A percentile compares a stretch with the other conserved stretches of the same genome.
phyloP scores from a whole-genome alignment of 2,888 invertebrate species.

The Oscheius sp. region DNA sequence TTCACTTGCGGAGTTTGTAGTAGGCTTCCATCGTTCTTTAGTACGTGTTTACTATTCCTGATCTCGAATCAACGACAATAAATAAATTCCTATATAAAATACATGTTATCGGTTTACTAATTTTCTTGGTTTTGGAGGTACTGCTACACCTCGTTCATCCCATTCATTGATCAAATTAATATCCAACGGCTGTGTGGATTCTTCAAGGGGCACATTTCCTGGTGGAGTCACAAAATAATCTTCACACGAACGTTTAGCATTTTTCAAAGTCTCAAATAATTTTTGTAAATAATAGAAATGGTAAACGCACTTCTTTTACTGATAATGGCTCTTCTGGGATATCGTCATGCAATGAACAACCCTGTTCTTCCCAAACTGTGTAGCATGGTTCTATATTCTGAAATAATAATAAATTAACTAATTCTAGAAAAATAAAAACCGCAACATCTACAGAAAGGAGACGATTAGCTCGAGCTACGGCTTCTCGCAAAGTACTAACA shows the following conservation, averaged over 20 bases:
- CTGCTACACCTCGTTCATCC: slow-evolving; percentile 45
- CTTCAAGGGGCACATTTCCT: slow-evolving; percentile 57
- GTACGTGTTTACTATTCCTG: slow-evolving; percentile 17
- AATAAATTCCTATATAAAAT: neutral
- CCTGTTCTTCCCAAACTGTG: slow-evolving; percentile 56
- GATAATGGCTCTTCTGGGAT: slow-evolving; percentile 44
- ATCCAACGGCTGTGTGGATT: slow-evolving; percentile 42
- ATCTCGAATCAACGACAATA: slow-evolving; percentile 10
- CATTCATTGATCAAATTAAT: slow-evolving; percentile 54
- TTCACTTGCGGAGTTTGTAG: slow-evolving; percentile 28
- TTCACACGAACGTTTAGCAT: slow-evolving; percentile 46
- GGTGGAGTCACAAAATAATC: slow-evolving; percentile 62
- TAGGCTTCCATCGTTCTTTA: slow-evolving; percentile 14
- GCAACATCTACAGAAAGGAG: slow-evolving; percentile 47
- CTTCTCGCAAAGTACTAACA: slow-evolving; percentile 49
- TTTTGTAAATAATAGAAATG: neutral
- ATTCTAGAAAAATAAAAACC: slow-evolving; percentile 35
- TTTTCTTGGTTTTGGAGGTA: slow-evolving; percentile 16
- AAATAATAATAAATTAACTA: no score
- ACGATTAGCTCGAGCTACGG: slow-evolving; percentile 49
- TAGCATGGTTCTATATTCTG: slow-evolving; percentile 24
- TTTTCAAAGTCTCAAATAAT: slow-evolving; percentile 41
- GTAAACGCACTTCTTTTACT: slow-evolving; percentile 39
- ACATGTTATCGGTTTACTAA: slow-evolving; percentile 6
- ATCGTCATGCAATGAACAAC: slow-evolving; percentile 56